Evolutionary conservation across 2,797 vertebrate genomes (phyloP), one percentile per base, ranked within the genome.

Genomic region (Phrynocephalus forsythii): DNA sequence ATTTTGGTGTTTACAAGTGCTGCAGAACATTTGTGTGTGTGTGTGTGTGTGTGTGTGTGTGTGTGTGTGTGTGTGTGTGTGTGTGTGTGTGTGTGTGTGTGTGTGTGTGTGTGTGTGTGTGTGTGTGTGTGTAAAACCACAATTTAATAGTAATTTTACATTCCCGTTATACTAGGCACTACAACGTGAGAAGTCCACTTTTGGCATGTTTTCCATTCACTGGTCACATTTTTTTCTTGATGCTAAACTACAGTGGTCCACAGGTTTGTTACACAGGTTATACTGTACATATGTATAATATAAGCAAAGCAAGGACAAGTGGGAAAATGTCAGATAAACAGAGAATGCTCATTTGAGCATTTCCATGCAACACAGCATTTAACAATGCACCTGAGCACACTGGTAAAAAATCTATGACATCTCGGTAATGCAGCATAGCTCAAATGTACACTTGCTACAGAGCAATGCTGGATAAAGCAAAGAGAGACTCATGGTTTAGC

Each of bases 141-240:
- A 79, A 7, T 75, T 24, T 82, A 85, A 81, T 83, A 83, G 28
- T 68, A 89, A 50, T 10, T 83, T 38, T 89, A 83, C 52, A 52
- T 28, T 79, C 16, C 75, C 85, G 90, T 10, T 1, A 9, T 2
- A n/a, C 8, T 3, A 1, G 2, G 30, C 0, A 91, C 77, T 90
- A 86, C 22, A 91, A 22, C 4, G 83, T 83, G 15, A 10, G 7
- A 84, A 72, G 33, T 11, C 1, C 15, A 6, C 11, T 68, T 89
- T 84, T 88, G 60, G 30, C 67, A 20, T 87, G 33, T 83, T n/a
- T 69, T 44, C 13, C 1, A 66, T 89, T 85, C 26, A 83, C n/a
- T 38, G 20, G 0, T 22, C 0, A 20, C 52, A 11, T 86, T 50
- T 73, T 73, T 85, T 24, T 10, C 8, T 67, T 80, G 2, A 6